Conservation (phyloP, 1,140 invertebrate genomes). For the Ladona fulva region DNA sequence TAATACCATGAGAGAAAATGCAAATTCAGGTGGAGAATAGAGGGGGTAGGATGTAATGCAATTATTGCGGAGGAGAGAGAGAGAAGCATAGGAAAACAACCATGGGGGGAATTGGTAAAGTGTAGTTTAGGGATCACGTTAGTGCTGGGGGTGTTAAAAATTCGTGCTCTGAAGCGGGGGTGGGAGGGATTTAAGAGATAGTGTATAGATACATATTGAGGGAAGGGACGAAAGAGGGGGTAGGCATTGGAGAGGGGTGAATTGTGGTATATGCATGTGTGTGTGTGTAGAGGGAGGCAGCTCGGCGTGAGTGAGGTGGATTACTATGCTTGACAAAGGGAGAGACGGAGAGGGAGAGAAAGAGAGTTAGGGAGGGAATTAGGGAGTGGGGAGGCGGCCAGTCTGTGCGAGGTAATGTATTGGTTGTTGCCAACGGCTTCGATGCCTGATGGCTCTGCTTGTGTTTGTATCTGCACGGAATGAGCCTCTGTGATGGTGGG, state of each 20-base stretch:
- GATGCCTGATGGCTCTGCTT: background rate
- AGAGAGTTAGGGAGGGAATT: background rate
- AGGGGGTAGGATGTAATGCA: no score
- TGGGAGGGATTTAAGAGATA: background rate
- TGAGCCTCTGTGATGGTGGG: background rate
- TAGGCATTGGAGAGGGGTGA: background rate
- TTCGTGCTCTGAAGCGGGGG: background rate
- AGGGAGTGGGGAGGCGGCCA: background rate
- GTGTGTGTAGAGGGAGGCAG: no score
- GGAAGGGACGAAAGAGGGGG: background rate
- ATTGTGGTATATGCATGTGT: no score
- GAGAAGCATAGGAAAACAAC: background rate
- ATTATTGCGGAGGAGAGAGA: background rate
- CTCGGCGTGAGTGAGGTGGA: no score
- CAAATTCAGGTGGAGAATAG: no score
- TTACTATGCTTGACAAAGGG: background rate
- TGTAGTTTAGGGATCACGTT: background rate
- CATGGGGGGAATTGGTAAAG: background rate
- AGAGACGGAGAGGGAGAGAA: background rate
- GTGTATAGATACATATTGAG: background rate
- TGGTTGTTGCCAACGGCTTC: background rate
- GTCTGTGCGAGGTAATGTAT: constrained; percentile 4
- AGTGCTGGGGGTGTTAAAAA: background rate
- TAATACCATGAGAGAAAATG: no score
- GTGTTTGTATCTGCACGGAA: constrained; percentile 8